Evolutionary conservation across 2,113 vertebrate genomes (phyloP), one percentile per base, ranked within the genome.

Genomic region (Orycteropus afer): DNA sequence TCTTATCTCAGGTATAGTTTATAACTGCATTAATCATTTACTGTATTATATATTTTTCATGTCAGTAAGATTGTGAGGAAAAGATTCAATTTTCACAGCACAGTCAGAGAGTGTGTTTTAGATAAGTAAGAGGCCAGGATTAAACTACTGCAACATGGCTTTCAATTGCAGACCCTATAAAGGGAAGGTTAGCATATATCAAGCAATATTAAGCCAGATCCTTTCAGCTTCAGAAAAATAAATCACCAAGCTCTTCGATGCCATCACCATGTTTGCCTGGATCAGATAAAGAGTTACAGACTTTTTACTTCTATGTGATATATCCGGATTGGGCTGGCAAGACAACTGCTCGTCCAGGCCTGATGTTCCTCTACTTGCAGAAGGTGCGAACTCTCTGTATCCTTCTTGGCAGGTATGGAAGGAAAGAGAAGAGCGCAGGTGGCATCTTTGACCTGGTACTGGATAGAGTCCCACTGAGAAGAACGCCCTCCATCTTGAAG

Each of bases 21-120:
- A 99, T 99, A 99, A 99, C 99, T 98, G 98, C 99, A 99, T 99
- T 99, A 99, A 99, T 99, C 99, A 99, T 99, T 98, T 98, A 98
- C 98, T 98, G 97, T 98, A 98, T 99, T 99, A 98, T 99, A 98
- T 99, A 99, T 99, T 99, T 99, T 99, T 99, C 99, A 99, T 98
- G 98, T 99, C 99, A 98, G 98, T 98, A 98, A 98, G 99, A 99
- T 98, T 98, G 98, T 97, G 98, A 98, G 97, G 98, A 98, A 98
- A 97, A 98, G 98, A 99, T 99, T 99, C 98, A 98, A 99, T 99
- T 99, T 99, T 98, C 98, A 97, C 96, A 95, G 98, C 92, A 95
- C 98, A 98, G 98, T 98, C 99, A 98, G 98, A 96, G 96, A 98
- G 98, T 97, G 98, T 97, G 97, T 97, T 98, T 97, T 93, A 98